Evolutionary conservation across 2,113 vertebrate species (phyloP).

Genomic region (Mellivora capensis): DNA sequence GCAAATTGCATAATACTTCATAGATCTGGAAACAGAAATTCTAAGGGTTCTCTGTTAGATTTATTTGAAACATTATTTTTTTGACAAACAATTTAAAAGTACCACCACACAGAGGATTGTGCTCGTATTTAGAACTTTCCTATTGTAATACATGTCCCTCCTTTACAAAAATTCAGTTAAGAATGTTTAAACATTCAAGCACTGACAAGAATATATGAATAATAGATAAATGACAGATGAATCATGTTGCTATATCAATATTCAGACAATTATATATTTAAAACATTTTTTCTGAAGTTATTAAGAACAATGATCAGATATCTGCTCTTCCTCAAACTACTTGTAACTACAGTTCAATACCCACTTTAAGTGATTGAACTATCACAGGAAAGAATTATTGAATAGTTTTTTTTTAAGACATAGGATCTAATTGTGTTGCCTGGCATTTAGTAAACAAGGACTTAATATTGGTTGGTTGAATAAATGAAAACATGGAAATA

Average conservation of each 20-base stretch:
- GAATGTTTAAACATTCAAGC: neutral
- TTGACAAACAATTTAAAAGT: neutral
- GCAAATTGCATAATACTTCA: neutral
- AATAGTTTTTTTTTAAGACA: neutral
- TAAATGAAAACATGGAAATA: neutral
- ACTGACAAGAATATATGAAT: neutral
- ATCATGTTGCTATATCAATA: neutral
- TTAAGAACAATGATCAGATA: neutral
- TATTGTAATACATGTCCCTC: neutral
- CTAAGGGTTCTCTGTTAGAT: neutral
- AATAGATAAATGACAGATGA: neutral
- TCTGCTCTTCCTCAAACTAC: neutral
- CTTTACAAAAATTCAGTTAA: neutral
- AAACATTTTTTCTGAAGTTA: neutral
- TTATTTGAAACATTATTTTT: constrained; percentile 28
- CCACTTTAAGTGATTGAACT: neutral
- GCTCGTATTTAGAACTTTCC: constrained; percentile 5
- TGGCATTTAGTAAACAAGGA: neutral
- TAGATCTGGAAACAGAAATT: neutral
- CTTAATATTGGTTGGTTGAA: neutral
- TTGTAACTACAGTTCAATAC: neutral
- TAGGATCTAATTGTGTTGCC: neutral
- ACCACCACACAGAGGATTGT: neutral
- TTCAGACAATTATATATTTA: neutral
- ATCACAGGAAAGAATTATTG: neutral